Conservation (phyloP, 2,113 vertebrate species). For the Prietella phreatophila region DNA sequence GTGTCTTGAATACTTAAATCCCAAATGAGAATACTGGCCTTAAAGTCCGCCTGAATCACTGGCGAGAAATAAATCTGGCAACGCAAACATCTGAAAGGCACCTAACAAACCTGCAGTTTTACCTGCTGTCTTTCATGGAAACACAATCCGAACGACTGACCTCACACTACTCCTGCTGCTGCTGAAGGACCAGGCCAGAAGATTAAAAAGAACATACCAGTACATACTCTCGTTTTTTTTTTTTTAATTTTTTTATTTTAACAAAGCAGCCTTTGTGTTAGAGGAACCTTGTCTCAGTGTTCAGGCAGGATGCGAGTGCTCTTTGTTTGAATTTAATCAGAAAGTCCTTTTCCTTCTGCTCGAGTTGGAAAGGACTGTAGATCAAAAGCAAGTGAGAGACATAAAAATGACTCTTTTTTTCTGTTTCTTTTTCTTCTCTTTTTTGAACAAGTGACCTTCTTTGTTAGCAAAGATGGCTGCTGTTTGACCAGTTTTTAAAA, state of each 20-base stretch:
- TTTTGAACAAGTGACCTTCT: neutral
- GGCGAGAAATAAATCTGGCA: neutral
- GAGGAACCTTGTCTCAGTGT: constrained; percentile 5
- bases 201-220: constrained; percentile 25
- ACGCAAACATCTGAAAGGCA: constrained; percentile 10
- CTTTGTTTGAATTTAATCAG: constrained; percentile 37
- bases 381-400: constrained; percentile 7
- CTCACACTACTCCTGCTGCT: neutral
- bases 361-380: constrained; percentile 14
- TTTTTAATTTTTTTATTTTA: neutral
- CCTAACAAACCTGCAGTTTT: neutral
- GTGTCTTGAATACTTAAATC: neutral
- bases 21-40: neutral
- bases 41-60: neutral
- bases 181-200: neutral
- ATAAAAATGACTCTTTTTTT: neutral
- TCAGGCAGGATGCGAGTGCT: constrained; percentile 16
- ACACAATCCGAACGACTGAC: neutral
- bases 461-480: neutral
- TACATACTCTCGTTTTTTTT: neutral
- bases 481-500: neutral
- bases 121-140: constrained; percentile 21
- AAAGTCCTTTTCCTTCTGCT: constrained; percentile 25
- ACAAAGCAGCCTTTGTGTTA: constrained; percentile 37
- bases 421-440: neutral